These are phyloP conservation scores for Brachionus plicatilis DNA, from an alignment of 1,140 invertebrate genomes.

Conservation along the genomic window DNA sequence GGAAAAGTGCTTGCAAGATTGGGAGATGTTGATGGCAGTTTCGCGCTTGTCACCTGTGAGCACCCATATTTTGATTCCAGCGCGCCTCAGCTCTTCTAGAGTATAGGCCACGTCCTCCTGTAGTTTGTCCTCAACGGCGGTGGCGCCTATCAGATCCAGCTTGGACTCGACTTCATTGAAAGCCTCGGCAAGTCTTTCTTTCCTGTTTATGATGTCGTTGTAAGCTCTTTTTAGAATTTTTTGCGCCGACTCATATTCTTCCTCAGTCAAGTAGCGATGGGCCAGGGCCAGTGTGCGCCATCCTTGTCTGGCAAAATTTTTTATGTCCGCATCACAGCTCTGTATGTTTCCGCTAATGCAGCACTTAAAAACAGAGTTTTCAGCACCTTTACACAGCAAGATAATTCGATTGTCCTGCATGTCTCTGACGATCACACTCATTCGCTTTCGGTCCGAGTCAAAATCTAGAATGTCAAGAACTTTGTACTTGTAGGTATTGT, in stretches of 20 bases:
- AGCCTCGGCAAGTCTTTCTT: constrained; percentile 65
- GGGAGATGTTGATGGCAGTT: constrained; percentile 79
- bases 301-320: constrained; percentile 19
- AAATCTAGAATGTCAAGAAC: constrained; percentile 95
- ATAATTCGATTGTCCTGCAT: neutral
- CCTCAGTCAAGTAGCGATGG: constrained; percentile 3
- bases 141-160: constrained; percentile 69
- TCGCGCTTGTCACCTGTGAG: constrained; percentile 42
- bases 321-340: constrained; percentile 5
- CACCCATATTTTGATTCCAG: constrained; percentile 72
- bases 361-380: neutral
- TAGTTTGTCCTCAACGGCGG: constrained; percentile 75
- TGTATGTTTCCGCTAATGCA: constrained; percentile 36
- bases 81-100: constrained; percentile 64
- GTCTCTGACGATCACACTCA: constrained; percentile 58
- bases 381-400: constrained; percentile 38
- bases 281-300: constrained; percentile 13
- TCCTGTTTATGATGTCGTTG: constrained; percentile 58
- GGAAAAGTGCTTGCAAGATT: constrained; percentile 66
- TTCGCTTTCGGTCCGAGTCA: constrained; percentile 95
- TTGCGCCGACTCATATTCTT: neutral
- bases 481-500: constrained; percentile 69
- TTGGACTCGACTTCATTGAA: constrained; percentile 59
- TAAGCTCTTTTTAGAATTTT: constrained; percentile 1
- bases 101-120: constrained; percentile 74